Conservation (phyloP, 2,888 invertebrate genomes). For the Melinopterus prodromus region DNA sequence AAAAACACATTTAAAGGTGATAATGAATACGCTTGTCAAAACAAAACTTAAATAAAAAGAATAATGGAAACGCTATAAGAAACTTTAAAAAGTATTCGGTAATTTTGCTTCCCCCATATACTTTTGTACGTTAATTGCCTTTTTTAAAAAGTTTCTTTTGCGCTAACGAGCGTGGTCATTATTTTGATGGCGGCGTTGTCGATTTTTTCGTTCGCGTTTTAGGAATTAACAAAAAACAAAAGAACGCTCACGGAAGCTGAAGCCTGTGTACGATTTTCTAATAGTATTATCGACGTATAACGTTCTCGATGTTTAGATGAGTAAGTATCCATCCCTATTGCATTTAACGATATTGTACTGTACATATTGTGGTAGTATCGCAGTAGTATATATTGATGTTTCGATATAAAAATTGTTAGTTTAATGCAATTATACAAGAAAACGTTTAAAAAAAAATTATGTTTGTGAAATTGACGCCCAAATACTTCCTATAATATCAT, state of each 20-base stretch:
- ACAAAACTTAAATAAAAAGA: constrained; percentile 21
- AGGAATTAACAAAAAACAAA: neutral
- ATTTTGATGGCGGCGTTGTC: neutral
- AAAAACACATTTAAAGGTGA: constrained; percentile 18
- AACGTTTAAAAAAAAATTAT: too few species aligned
- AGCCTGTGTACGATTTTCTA: neutral
- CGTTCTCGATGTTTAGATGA: neutral
- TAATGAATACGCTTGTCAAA: constrained; percentile 35
- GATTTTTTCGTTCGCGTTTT: neutral
- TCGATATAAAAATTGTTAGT: neutral
- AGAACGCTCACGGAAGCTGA: neutral
- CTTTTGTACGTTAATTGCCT: neutral
- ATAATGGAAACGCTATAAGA: constrained; percentile 9
- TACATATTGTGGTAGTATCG: neutral
- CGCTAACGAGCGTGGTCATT: neutral
- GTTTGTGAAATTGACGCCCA: too few species aligned
- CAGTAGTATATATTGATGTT: neutral
- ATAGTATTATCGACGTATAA: neutral
- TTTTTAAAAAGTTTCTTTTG: neutral
- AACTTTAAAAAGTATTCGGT: constrained; percentile 8
- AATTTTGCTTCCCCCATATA: neutral
- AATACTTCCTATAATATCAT: too few species aligned
- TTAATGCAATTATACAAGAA: too few species aligned
- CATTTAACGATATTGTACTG: neutral
- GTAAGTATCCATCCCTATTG: neutral